phyloP scores from a whole-genome alignment of 2,797 vertebrate species.

The Poecilia picta region DNA sequence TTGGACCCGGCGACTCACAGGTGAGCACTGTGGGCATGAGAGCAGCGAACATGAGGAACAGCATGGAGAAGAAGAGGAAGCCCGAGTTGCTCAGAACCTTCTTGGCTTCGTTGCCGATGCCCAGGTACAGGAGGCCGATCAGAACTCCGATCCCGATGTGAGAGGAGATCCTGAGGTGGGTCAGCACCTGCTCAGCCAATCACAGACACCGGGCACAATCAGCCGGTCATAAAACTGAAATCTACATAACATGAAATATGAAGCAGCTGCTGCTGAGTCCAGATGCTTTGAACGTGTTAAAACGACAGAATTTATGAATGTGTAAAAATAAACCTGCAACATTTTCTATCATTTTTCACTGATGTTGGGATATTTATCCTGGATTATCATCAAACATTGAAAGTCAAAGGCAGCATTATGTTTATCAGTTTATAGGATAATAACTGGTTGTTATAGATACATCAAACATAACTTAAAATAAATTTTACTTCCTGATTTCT shows the following conservation, averaged over 20 bases:
- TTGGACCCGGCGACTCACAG: conserved; percentile 93
- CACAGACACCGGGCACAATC: not conserved
- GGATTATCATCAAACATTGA: too few relatives aligned
- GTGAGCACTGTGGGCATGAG: conserved; percentile 98
- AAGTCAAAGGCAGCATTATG: too few relatives aligned
- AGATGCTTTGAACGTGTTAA: not conserved
- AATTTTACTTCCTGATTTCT: too few relatives aligned
- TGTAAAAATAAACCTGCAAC: not conserved
- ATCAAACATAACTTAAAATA: too few relatives aligned
- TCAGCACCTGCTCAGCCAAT: conserved; percentile 85
- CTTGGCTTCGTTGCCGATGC: conserved; percentile 93
- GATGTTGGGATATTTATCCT: not conserved
- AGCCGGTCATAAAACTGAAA: not conserved
- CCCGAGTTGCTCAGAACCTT: conserved; percentile 98
- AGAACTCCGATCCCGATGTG: conserved; percentile 92
- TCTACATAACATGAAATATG: not conserved
- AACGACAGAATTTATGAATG: not conserved
- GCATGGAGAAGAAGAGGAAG: conserved; percentile 99
- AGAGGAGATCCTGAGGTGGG: conserved; percentile 92
- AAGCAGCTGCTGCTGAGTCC: not conserved
- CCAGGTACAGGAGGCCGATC: conserved; percentile 93
- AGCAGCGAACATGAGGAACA: conserved; percentile 97
- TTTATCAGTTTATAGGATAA: too few relatives aligned
- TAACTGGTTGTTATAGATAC: too few relatives aligned
- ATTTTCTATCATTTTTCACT: not conserved